Base-by-base conservation (phyloP, 2,888 invertebrate genomes). In the Dryobota labecula region DNA sequence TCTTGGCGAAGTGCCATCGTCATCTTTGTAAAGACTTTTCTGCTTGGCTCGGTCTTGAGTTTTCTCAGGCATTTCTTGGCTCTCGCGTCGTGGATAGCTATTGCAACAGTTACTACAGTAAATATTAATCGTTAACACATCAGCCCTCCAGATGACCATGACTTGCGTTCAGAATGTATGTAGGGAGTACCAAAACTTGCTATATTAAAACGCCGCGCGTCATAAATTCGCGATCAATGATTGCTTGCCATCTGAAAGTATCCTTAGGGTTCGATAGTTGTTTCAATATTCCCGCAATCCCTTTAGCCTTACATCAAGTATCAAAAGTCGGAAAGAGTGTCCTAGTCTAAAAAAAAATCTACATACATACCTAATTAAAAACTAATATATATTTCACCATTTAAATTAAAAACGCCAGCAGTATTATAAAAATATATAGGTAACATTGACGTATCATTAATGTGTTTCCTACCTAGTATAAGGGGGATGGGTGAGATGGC, bases 11-110 rank as follows among this genome's bases (percentile, higher is more conserved):
- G 11, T 54, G 76, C 80, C 76, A 78, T 41, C 36, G 38, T 45
- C 38, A 30, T 54, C 49, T 68, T 76, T 53, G 61, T 53, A 11
- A 65, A 18, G 18, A 65, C 45, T 62, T 74, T 62, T 61, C 27
- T 53, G 65, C 65, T 80, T 80, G 78, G 78, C 78, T 70, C 65
- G 27, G 11, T 54, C 41, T 61, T 78, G 63, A 80, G 75, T 61
- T 64, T 74, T 47, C 57, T 62, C 24, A 41, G 61, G 62, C 18
- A 66, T 63, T 70, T 80, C 62, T 76, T 80, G 77, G 64, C 75
- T 68, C 75, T 78, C 36, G 38, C 6, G 8, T 62, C 47, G 62
- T 66, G 57, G 49, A 60, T 24, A 58, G 8, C 33, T 69, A 41
- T 63, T 38, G 20, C 20, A 57, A 78, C 51, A 45, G 45, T 41